Conservation (phyloP, 1,140 invertebrate genomes). For the Cylas formicarius region DNA sequence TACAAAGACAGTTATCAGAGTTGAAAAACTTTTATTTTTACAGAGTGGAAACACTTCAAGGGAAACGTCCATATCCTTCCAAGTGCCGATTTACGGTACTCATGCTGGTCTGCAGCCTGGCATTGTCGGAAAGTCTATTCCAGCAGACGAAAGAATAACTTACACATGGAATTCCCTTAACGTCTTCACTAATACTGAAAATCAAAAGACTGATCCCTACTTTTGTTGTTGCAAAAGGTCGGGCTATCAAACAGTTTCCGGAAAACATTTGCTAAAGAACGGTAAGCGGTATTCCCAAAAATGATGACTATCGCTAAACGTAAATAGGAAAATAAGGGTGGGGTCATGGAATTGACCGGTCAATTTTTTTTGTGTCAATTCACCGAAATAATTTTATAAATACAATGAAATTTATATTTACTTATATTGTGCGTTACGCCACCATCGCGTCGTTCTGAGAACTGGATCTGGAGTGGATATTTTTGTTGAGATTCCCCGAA, state of each 20-base stretch:
- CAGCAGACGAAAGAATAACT: slow-evolving; percentile 47
- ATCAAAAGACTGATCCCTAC: slow-evolving; percentile 10
- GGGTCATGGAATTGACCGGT: background rate
- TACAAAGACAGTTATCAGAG: too few species aligned
- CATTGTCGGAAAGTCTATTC: slow-evolving; percentile 15
- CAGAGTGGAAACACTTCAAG: slow-evolving; percentile 12
- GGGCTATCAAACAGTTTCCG: slow-evolving; percentile 1
- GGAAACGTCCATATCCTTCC: background rate
- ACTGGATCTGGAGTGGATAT: too few species aligned
- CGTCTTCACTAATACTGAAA: slow-evolving; percentile 46
- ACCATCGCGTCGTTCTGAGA: too few species aligned
- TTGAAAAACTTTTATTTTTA: too few species aligned
- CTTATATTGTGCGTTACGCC: too few species aligned
- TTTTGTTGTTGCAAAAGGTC: slow-evolving; percentile 15
- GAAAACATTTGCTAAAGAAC: slow-evolving; percentile 61
- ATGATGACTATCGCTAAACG: background rate
- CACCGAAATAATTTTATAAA: background rate
- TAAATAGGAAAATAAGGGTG: slow-evolving; percentile 1
- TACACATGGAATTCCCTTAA: slow-evolving; percentile 66
- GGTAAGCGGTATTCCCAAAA: slow-evolving; percentile 43
- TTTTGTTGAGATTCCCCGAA: too few species aligned
- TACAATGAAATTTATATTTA: background rate
- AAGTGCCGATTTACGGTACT: slow-evolving; percentile 24
- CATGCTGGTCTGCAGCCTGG: background rate
- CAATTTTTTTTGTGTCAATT: slow-evolving; percentile 3